Evolutionary conservation across 2,113 vertebrate genomes (phyloP), one percentile per base, ranked within the genome.

Genomic region (Odontophorus gujanensis): DNA sequence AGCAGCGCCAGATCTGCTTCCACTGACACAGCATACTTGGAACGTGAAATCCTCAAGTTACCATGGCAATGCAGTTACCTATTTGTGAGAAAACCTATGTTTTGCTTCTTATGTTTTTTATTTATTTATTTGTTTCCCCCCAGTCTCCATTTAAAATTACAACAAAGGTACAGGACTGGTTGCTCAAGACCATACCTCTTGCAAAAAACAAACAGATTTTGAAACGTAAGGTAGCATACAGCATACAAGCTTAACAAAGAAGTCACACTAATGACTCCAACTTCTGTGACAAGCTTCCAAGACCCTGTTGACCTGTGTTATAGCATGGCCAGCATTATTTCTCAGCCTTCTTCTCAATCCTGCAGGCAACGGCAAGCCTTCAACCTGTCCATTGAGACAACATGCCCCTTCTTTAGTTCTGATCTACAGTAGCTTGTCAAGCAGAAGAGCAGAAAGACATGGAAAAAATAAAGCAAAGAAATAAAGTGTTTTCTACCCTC

Each of bases 61-160:
- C 71, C 73, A 95, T 50, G 59, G 74, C 90, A 96, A 93, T 96
- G 67, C 22, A 93, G 51, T 65, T 81, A 95, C 79, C 68, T 96
- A 71, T 88, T 79, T 71, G 40, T n/a, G 67, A 93, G 57, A 79
- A 92, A 95, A 95, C 3, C 40, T 22, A 36, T 6, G 22, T 89
- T 84, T 89, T 50, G 73, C 34, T 94, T 92, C 63, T 79, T 19
- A 25, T 71, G 96, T 83, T 91, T 67, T 81, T 53, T 28, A 40
- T 40, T 40, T 13, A 40, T 11, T 40, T 13, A 40, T 40, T 53
- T 28, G 28, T 28, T 28, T 3, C 25, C 26, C 51, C 26, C 63
- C 57, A 55, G 21, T 20, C 75, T 63, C 66, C 36, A 34, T 40
- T 50, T 91, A 81, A 89, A 63, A 84, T 34, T 51, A 72, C 16